phyloP scores from a whole-genome alignment of 30 jellyfish, hydroid and myxozoan species.

The Hydractinia echinata region DNA sequence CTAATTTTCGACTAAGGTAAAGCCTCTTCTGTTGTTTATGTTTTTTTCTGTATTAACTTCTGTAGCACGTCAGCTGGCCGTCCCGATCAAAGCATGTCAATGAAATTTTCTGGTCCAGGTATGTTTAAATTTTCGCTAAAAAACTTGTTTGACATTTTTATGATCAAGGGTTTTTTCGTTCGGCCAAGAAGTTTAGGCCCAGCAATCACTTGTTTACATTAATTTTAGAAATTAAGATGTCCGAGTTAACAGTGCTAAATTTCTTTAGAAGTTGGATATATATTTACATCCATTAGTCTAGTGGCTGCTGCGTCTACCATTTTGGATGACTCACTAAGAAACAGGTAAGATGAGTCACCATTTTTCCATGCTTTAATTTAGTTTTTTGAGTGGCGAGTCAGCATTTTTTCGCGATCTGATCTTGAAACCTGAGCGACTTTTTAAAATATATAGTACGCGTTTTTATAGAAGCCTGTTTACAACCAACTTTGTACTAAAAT shows the following conservation, averaged over 20 bases:
- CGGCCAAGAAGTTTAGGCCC: too few species aligned
- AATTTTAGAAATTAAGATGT: too few species aligned
- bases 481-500: too few species aligned
- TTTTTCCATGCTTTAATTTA: not conserved
- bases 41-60: not conserved
- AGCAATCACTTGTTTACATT: too few species aligned
- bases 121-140: not conserved
- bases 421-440: too few species aligned
- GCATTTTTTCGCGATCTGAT: not conserved
- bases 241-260: too few species aligned
- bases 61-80: slow-evolving; percentile 52
- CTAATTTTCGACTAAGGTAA: too few species aligned
- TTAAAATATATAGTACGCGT: too few species aligned
- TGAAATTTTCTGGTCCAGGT: slow-evolving; percentile 83
- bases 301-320: slow-evolving; percentile 76
- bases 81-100: slow-evolving; percentile 70
- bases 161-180: not conserved
- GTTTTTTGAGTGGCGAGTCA: not conserved
- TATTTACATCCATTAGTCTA: slow-evolving; percentile 75
- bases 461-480: too few species aligned
- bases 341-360: slow-evolving; percentile 38
- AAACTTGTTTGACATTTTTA: not conserved
- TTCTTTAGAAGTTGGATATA: slow-evolving; percentile 76
- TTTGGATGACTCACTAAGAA: slow-evolving; percentile 64
- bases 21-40: not conserved